Evolutionary conservation across 2,888 invertebrate species (phyloP), one percentile per base, ranked within the genome.

Genomic region (Tyria jacobaeae): DNA sequence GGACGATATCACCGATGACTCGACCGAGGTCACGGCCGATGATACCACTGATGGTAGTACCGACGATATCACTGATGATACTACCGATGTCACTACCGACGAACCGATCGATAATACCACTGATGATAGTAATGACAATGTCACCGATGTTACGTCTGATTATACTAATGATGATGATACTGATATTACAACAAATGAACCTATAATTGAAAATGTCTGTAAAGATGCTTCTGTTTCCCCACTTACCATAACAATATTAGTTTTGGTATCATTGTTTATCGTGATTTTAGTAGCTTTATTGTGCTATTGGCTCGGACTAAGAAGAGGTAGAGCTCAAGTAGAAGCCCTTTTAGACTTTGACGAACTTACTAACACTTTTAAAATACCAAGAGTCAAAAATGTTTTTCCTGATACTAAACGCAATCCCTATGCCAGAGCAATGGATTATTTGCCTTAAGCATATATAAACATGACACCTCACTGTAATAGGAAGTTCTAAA

Each of bases 191-290:
- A 27, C 24, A 41, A 54, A 15, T 5, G 17, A 17, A 27, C 27
- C 44, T n/a, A 25, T 35, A 10, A 48, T 57, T 9, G 27, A 27
- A 10, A 37, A 49, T 5, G 37, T n/a, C 1, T 35, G 31, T 34
- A 47, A 57, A 10, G 47, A 57, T 3, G 52, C 68, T 35, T 76
- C 82, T 47, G 79, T 81, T 71, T 78, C 66, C 10, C 72, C 81
- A 1, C 56, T 82, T 4, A 74, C 70, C 12, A 81, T 82, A 44
- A 59, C 73, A 21, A 62, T 75, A 52, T 56, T 77, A 10, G 69
- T 68, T 35, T 31, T 80, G 12, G 47, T 73, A 44, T 71, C 64
- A 17, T 56, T 80, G 7, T 64, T 73, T 53, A 15, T 73, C 9
- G 31, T 77, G 52, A 31, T 52, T 50, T 15, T 79, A 7, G 47